Evolutionary conservation across 2,113 vertebrate genomes (phyloP).

Genomic region (Ailurus styani): DNA sequence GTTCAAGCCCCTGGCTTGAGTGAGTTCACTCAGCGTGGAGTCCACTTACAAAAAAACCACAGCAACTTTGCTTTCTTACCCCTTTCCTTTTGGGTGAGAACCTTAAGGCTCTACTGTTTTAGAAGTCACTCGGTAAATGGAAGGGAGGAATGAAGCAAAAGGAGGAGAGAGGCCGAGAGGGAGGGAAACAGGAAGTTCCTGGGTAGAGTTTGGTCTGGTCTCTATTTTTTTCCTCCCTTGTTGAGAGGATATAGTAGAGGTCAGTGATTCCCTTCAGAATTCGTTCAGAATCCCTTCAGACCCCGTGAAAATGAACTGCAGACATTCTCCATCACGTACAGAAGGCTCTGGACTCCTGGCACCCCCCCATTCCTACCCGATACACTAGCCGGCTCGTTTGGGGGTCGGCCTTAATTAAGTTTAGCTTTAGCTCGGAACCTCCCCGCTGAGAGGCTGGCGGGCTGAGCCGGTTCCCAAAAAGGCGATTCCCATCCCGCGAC

Average conservation of each 20-base stretch:
- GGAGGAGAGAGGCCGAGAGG: neutral
- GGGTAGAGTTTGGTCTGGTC: neutral
- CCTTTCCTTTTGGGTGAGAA: neutral
- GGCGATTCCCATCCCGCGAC: constrained; percentile 22
- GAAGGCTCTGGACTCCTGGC: neutral
- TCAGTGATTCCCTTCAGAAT: neutral
- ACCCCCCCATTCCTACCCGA: neutral
- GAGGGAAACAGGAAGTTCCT: neutral
- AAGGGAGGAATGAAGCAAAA: neutral
- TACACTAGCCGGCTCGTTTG: neutral
- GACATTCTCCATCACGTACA: neutral
- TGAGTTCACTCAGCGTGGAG: neutral
- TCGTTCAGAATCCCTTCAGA: too few relatives aligned
- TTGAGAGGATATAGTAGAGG: neutral
- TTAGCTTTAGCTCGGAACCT: neutral
- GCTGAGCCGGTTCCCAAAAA: neutral
- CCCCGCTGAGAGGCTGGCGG: neutral
- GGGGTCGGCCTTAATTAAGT: neutral
- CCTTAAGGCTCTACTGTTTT: neutral
- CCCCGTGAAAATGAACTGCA: neutral
- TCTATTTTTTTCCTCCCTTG: neutral
- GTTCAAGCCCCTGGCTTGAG: neutral
- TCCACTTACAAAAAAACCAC: neutral
- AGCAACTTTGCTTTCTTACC: neutral
- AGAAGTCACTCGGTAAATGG: neutral